Conservation (phyloP, 2,888 invertebrate genomes). For the Drosophila pseudotakahashii region DNA sequence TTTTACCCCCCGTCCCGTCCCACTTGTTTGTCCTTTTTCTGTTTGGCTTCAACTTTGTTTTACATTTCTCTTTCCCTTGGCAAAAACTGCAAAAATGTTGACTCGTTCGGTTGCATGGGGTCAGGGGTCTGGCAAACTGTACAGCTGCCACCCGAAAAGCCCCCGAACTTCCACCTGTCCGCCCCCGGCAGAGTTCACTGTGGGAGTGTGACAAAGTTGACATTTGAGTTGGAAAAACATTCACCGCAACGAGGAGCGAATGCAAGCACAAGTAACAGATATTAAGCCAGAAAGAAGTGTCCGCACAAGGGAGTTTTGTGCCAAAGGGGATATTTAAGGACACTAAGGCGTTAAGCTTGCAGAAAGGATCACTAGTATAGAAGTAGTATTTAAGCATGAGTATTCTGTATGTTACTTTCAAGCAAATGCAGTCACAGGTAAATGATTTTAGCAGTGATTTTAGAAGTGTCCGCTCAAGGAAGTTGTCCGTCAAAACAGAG, state of each 20-base stretch:
- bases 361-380: not conserved
- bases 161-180: conserved; percentile 23
- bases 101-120: conserved; percentile 32
- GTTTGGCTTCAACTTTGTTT: conserved; percentile 61
- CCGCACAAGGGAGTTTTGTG: conserved; percentile 23
- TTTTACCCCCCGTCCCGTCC: conserved; percentile 16
- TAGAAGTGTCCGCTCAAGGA: too few relatives aligned
- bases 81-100: conserved; percentile 46
- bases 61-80: conserved; percentile 50
- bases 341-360: not conserved
- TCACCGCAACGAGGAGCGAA: conserved; percentile 30
- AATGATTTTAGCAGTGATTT: too few relatives aligned
- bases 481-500: too few relatives aligned
- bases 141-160: conserved; percentile 28
- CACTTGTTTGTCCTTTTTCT: conserved; percentile 42
- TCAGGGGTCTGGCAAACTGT: conserved; percentile 44
- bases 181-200: conserved; percentile 33
- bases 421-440: too few relatives aligned
- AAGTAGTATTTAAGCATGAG: not conserved
- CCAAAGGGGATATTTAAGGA: not conserved
- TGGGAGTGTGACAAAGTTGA: conserved; percentile 44
- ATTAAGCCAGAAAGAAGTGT: conserved; percentile 30
- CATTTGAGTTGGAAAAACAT: conserved; percentile 46
- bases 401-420: not conserved
- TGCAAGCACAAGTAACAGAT: conserved; percentile 23